A percentile compares a stretch with the other conserved stretches of the same genome.
Evolutionary conservation across 2,888 invertebrate species (phyloP).

Genomic region (Diadegma fenestrale): DNA sequence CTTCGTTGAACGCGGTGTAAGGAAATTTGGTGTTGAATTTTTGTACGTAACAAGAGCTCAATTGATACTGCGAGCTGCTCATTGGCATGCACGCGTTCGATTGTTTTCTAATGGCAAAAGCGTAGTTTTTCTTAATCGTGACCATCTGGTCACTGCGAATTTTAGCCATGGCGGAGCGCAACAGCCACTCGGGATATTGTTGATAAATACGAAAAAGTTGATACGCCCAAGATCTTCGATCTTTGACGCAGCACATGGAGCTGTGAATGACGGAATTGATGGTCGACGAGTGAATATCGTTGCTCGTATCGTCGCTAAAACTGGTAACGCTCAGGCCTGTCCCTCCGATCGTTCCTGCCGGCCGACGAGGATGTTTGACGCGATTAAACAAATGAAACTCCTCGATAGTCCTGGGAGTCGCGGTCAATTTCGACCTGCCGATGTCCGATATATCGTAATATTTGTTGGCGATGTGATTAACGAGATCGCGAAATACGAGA

Average conservation of each 20-base stretch:
- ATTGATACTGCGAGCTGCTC: slow-evolving; percentile 86
- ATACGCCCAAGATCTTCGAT: slow-evolving; percentile 88
- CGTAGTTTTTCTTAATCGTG: slow-evolving; percentile 85
- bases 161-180: slow-evolving; percentile 87
- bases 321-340: slow-evolving; percentile 74
- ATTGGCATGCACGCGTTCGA: slow-evolving; percentile 84
- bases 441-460: slow-evolving; percentile 82
- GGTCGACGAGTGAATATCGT: slow-evolving; percentile 86
- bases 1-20: slow-evolving; percentile 84
- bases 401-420: slow-evolving; percentile 78
- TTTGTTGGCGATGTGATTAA: slow-evolving; percentile 80
- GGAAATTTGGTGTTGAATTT: slow-evolving; percentile 86
- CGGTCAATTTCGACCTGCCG: slow-evolving; percentile 74
- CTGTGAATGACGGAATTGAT: slow-evolving; percentile 89
- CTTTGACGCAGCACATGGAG: slow-evolving; percentile 87
- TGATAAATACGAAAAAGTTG: slow-evolving; percentile 90
- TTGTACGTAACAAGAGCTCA: slow-evolving; percentile 82
- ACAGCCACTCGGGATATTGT: slow-evolving; percentile 89
- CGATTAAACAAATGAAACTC: slow-evolving; percentile 81
- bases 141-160: slow-evolving; percentile 88
- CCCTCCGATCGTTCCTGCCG: slow-evolving; percentile 43
- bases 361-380: slow-evolving; percentile 80
- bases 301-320: slow-evolving; percentile 82
- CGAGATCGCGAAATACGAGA: slow-evolving; percentile 79
- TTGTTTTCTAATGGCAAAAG: slow-evolving; percentile 82